phyloP scores from a whole-genome alignment of 2,113 vertebrate genomes.

The Elaphurus davidianus region DNA sequence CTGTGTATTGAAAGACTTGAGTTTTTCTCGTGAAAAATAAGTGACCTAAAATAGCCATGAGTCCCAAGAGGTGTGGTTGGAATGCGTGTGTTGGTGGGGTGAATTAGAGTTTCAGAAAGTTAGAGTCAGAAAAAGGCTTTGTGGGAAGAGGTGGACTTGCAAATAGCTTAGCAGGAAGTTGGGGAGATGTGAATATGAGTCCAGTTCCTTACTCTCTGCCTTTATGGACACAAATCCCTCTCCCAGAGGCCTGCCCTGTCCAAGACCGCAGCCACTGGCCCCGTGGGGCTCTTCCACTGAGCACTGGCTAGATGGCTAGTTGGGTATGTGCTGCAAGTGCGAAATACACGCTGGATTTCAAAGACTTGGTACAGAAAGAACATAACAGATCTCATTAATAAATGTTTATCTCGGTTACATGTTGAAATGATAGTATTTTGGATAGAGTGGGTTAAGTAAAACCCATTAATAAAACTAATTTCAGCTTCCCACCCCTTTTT shows the following conservation, averaged over 20 bases:
- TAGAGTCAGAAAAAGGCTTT: not conserved
- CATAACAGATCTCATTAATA: not conserved
- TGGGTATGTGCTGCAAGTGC: not conserved
- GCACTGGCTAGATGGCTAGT: not conserved
- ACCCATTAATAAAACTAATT: not conserved
- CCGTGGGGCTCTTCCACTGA: not conserved
- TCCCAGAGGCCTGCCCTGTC: not conserved
- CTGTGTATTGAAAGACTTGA: not conserved
- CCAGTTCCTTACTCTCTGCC: not conserved
- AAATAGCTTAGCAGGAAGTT: not conserved
- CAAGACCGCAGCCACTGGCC: not conserved
- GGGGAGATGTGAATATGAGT: not conserved
- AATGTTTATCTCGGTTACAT: not conserved
- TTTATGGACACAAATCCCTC: not conserved
- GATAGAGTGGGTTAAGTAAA: not conserved
- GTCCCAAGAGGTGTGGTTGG: not conserved
- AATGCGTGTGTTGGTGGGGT: accelerated
- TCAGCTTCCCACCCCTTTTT: not conserved
- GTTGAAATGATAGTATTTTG: not conserved
- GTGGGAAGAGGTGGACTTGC: not conserved
- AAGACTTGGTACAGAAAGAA: not conserved
- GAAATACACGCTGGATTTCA: not conserved
- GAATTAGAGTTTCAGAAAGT: not conserved
- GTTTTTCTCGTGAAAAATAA: not conserved
- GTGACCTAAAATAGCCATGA: not conserved